Evolutionary conservation across 2,797 vertebrate genomes (phyloP).

Genomic region (Huso huso): DNA sequence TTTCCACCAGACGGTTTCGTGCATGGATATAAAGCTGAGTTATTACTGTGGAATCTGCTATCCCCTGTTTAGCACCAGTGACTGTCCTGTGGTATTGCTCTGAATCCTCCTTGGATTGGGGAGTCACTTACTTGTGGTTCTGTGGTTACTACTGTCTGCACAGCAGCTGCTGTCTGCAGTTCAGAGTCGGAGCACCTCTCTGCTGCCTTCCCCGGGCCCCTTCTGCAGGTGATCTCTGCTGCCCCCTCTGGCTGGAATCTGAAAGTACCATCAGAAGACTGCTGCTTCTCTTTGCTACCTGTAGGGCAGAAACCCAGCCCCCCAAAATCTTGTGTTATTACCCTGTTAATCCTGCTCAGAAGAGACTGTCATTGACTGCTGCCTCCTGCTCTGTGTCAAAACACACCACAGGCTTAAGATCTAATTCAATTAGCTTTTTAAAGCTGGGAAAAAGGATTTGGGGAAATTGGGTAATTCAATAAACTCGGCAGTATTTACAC

Average conservation of each 20-base stretch:
- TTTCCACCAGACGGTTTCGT: no score
- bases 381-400: no score
- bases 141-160: background rate
- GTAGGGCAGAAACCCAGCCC: background rate
- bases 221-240: background rate
- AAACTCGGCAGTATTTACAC: no score
- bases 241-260: background rate
- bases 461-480: no score
- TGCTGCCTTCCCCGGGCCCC: background rate
- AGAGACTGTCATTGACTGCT: background rate
- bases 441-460: background rate
- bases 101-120: background rate
- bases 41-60: background rate
- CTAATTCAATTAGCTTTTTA: background rate
- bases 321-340: background rate
- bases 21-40: no score
- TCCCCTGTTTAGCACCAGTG: background rate
- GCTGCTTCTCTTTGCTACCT: background rate
- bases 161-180: background rate
- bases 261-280: background rate
- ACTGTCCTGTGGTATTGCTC: conserved; percentile 1
- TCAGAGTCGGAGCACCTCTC: background rate
- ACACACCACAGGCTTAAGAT: no score
- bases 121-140: background rate
- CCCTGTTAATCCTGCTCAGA: background rate